phyloP scores from a whole-genome alignment of 2,113 vertebrate species.

The Carollia perspicillata region DNA sequence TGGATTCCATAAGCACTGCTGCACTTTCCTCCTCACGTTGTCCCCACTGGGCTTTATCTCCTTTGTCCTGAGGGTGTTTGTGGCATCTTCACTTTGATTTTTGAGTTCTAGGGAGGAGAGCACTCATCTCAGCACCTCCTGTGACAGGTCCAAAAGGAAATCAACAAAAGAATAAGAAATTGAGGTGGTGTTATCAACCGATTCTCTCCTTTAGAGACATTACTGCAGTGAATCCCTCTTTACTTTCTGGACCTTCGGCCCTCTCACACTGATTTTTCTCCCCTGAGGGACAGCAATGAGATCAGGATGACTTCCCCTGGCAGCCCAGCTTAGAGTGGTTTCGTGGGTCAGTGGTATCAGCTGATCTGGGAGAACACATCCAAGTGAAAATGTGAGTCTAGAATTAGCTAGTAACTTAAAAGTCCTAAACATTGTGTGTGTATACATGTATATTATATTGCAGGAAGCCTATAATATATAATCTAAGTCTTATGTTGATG shows the following conservation, averaged over 20 bases:
- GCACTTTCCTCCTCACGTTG: background rate
- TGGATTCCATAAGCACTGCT: background rate
- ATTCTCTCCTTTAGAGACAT: conserved; percentile 42
- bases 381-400: conserved; percentile 47
- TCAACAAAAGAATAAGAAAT: conserved; percentile 53
- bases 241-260: conserved; percentile 49
- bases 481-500: background rate
- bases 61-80: conserved; percentile 22
- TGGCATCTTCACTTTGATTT: conserved; percentile 43
- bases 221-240: conserved; percentile 27
- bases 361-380: conserved; percentile 66
- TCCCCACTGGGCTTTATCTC: background rate
- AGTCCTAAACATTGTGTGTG: conserved; percentile 25
- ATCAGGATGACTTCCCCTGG: conserved; percentile 51
- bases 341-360: conserved; percentile 66
- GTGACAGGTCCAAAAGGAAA: conserved; percentile 43
- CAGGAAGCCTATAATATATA: background rate
- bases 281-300: conserved; percentile 38
- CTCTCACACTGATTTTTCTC: conserved; percentile 31
- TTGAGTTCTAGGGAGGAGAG: conserved; percentile 33
- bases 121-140: conserved; percentile 26
- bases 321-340: conserved; percentile 49
- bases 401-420: conserved; percentile 52
- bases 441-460: background rate
- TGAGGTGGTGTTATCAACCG: background rate